Conservation (phyloP, 2,797 vertebrate genomes). For the Glyptemys insculpta region DNA sequence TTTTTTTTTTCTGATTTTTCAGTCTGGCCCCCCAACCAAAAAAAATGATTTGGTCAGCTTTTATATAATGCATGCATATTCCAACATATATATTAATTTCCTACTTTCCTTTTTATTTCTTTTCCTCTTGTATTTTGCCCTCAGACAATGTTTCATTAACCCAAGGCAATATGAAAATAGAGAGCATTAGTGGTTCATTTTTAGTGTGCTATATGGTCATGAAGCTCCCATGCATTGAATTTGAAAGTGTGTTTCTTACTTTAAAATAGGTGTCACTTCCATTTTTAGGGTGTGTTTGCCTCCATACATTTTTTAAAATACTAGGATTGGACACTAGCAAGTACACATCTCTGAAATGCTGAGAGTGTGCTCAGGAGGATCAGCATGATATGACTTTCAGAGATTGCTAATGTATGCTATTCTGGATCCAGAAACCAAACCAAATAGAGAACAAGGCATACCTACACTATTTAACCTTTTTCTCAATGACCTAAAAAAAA, state of each 20-base stretch:
- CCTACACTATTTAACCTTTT: not conserved
- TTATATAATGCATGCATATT: fast-evolving
- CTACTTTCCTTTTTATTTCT: not conserved
- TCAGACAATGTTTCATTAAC: no score
- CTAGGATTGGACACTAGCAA: not conserved
- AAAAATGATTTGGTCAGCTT: no score
- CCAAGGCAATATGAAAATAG: no score
- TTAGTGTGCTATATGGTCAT: no score
- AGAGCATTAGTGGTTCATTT: no score
- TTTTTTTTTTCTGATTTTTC: no score
- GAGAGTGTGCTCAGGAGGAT: not conserved
- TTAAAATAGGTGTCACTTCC: not conserved
- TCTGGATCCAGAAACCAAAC: not conserved
- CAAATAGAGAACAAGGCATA: not conserved
- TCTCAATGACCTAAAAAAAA: not conserved
- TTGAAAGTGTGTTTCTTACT: not conserved
- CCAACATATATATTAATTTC: not conserved
- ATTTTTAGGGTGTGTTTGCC: not conserved
- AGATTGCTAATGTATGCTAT: not conserved
- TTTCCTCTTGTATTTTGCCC: no score
- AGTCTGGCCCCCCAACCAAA: no score
- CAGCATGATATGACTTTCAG: not conserved
- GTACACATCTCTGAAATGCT: not conserved
- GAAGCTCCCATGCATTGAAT: not conserved
- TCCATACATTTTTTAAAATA: not conserved